phyloP scores from a whole-genome alignment of 2,888 invertebrate species.

The Branchipolynoe longqiensis region DNA sequence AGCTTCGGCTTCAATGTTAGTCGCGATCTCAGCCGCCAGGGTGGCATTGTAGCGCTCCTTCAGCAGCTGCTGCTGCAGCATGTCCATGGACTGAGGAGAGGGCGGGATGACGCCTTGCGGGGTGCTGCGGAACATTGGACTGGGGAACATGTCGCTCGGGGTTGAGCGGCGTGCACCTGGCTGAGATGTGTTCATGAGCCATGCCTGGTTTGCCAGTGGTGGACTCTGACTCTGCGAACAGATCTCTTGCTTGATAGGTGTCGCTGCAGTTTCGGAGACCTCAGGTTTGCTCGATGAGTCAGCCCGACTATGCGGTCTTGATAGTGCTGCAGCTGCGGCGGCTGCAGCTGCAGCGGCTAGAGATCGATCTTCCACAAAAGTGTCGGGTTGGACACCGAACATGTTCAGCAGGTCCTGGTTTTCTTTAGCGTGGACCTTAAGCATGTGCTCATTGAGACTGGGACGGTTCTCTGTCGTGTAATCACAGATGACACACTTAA shows the following conservation, averaged over 20 bases:
- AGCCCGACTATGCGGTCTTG: neutral
- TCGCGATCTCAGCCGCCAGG: slow-evolving; percentile 21
- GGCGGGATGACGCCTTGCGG: slow-evolving; percentile 23
- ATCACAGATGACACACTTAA: slow-evolving; percentile 82
- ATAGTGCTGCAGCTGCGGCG: slow-evolving; percentile 42
- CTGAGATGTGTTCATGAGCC: slow-evolving; percentile 39
- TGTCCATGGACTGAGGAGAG: slow-evolving; percentile 11
- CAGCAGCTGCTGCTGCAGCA: slow-evolving; percentile 25
- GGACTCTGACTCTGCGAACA: neutral
- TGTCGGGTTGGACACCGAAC: slow-evolving; percentile 78
- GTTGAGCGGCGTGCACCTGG: slow-evolving; percentile 33
- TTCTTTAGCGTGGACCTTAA: slow-evolving; percentile 80
- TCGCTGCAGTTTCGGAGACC: slow-evolving; percentile 24
- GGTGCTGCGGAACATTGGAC: slow-evolving; percentile 42
- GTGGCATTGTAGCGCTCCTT: slow-evolving; percentile 56
- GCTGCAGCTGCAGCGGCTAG: slow-evolving; percentile 67
- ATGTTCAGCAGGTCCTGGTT: slow-evolving; percentile 79
- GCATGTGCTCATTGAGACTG: slow-evolving; percentile 80
- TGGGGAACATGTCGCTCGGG: slow-evolving; percentile 24
- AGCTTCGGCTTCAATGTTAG: slow-evolving; percentile 48
- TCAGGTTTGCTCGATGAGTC: neutral
- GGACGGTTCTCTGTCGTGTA: slow-evolving; percentile 78
- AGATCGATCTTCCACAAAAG: slow-evolving; percentile 71
- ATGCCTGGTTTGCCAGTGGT: slow-evolving; percentile 34
- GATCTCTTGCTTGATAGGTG: slow-evolving; percentile 40